phyloP scores from a whole-genome alignment of 2,888 invertebrate genomes.

The Junonia oenone region DNA sequence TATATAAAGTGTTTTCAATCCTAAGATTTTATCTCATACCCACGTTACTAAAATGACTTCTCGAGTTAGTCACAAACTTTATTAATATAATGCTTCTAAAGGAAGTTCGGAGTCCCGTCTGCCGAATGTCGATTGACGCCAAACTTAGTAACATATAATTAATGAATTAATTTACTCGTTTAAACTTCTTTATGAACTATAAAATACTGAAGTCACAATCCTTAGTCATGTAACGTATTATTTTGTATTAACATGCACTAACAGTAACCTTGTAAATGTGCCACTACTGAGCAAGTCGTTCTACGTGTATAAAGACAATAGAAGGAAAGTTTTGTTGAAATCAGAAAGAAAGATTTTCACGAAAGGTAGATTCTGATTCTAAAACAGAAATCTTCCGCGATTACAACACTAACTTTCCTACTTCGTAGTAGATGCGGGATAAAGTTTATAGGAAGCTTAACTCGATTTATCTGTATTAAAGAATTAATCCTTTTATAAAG shows the following conservation, averaged over 20 bases:
- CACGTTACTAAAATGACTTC: conserved; percentile 20
- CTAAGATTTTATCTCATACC: conserved; percentile 24
- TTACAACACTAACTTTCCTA: not conserved
- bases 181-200: not conserved
- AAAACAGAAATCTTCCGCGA: conserved; percentile 8
- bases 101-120: conserved; percentile 20
- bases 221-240: not conserved
- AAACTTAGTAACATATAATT: conserved; percentile 14
- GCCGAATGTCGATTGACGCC: conserved; percentile 24
- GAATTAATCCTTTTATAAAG: no score
- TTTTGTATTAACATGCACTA: no score
- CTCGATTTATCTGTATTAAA: no score
- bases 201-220: not conserved
- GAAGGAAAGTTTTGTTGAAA: no score
- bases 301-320: no score
- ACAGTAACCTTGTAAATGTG: no score
- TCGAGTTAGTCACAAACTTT: conserved; percentile 39
- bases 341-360: no score
- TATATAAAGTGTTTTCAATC: conserved; percentile 17
- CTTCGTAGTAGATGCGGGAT: no score
- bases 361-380: no score
- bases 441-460: no score
- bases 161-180: not conserved
- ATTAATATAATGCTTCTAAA: conserved; percentile 40
- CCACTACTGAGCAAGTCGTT: no score